Evolutionary conservation across 1,140 invertebrate genomes (phyloP), one percentile per base, ranked within the genome.

Genomic region (Monochamus saltuarius): DNA sequence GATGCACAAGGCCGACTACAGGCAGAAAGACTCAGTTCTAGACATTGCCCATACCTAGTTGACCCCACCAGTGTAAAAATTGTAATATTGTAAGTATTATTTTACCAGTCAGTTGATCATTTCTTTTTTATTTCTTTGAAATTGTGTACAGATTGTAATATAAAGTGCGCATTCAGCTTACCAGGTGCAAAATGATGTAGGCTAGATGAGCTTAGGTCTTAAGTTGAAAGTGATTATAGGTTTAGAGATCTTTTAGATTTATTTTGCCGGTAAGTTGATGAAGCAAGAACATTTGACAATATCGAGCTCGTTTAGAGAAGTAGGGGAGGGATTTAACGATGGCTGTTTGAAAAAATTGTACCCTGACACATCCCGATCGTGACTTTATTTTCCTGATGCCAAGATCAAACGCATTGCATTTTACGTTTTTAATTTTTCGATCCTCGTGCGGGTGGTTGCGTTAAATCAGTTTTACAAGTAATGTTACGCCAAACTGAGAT

Each of bases 31-130:
- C 50, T 65, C 68, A 36, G 59, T 77, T 29, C 59, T 78, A 38
- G 75, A 77, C 59, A 71, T 77, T 50, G 69, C 64, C 35, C 74
- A 75, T 55, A 76, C 74, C 58, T 77, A 76, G 73, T 76, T 53
- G 9, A 45, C 11, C 9, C 13, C 16, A 10, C 22, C 6, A 11
- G 14, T 46, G 14, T 11, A 19, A 46, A 7, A 16, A 17, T 46
- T 46, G 10, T 46, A 46, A 49, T 61, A 56, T 34, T 63, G 59
- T 60, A 68, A 65, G 63, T 65, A 68, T 62, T 59, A 59, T 50
- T 49, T 56, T 45, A 36, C 45, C 56, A 50, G 56, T 57, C 46
- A 22, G 17, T 42, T 16, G 9, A 42, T 8, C 14, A 54, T 40
- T 35, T n/a, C n/a, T 55, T 45, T 43, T 56, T 40, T 42, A 43